Evolutionary conservation across 2,113 vertebrate species (phyloP), one percentile per base, ranked within the genome.

Genomic region (Stigmatopora nigra): DNA sequence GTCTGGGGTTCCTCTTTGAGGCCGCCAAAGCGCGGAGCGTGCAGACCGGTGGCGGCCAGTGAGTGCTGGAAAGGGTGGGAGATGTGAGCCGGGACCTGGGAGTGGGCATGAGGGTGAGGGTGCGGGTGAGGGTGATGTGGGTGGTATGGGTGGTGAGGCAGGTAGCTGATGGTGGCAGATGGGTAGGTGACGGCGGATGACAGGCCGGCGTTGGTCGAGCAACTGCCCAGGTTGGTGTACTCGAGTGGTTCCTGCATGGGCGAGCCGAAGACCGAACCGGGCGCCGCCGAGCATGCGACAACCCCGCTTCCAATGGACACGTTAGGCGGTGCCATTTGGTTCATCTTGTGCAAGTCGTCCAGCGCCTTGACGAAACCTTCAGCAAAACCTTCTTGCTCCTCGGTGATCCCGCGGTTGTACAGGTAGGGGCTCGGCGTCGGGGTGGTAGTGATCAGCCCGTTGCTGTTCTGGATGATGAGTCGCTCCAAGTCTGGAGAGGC

Each of bases 291-390:
- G 15, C 89, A 92, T n/a, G 78, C 76, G 13, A 87, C 72, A 0
- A 87, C 88, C 17, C 85, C 87, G 66, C 71, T 77, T 48, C 91
- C 91, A 78, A 96, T 89, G 41, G 94, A 94, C 77, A 96, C 94
- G 68, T 96, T 96, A 20, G 94, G 94, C 44, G 94, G 93, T 1
- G 91, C 90, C 85, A 94, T 92, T 73, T 94, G 93, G 84, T 97
- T 95, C 90, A 95, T 94, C 82, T 95, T 95, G 87, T 97, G 93
- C 25, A 97, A 88, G 72, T 97, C 95, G 84, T 98, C 95, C 80
- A 96, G 77, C 0, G 94, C 94, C 86, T 95, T 95, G 1, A 95
- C 92, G 68, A 97, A 97, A 36, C 93, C 92, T 61, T 95, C 92
- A 2, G 91, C 88, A 63, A 96, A 97, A 10, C 90, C 92, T 78